Evolutionary conservation across 1,140 invertebrate species (phyloP).

Genomic region (Diabrotica virgifera): DNA sequence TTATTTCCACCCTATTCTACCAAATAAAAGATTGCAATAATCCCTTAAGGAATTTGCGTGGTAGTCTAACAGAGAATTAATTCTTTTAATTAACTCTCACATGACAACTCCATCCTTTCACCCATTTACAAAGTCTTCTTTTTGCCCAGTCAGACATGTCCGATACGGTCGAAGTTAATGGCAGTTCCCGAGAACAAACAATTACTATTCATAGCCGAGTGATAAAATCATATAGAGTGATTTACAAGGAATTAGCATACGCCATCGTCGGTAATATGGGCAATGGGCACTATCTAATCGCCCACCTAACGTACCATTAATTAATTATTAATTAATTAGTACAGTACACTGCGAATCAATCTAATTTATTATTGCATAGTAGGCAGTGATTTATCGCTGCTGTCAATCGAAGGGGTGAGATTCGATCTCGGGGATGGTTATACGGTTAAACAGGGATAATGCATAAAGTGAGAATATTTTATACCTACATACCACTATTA

Average conservation of each 20-base stretch:
- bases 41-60: no score
- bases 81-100: no score
- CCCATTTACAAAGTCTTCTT: neutral
- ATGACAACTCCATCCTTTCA: neutral
- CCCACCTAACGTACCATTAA: conserved; percentile 42
- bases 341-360: conserved; percentile 27
- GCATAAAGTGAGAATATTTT: no score
- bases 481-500: no score
- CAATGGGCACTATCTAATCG: conserved; percentile 46
- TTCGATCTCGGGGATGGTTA: neutral
- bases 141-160: neutral
- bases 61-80: no score
- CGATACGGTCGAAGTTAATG: conserved; percentile 10
- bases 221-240: conserved; percentile 48
- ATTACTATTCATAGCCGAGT: conserved; percentile 43
- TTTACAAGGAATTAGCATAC: conserved; percentile 51
- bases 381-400: conserved; percentile 7
- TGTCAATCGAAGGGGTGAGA: conserved; percentile 8
- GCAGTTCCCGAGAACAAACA: conserved; percentile 31
- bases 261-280: conserved; percentile 36
- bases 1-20: no score
- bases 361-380: conserved; percentile 23
- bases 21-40: no score
- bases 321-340: conserved; percentile 47
- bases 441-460: no score